Conservation (phyloP, 2,113 vertebrate genomes). For the Rattus rattus region DNA sequence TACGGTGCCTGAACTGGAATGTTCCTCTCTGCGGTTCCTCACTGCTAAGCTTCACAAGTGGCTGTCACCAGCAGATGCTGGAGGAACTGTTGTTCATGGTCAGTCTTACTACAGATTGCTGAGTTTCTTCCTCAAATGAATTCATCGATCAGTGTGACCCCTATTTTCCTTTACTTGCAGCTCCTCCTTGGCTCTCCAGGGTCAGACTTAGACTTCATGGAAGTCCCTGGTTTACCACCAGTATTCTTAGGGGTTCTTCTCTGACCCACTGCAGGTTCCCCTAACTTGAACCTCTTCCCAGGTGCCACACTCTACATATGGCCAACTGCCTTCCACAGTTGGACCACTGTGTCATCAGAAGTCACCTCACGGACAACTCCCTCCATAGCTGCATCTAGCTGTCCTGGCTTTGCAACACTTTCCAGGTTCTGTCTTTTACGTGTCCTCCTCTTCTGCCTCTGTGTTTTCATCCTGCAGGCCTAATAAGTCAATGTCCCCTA, state of each 20-base stretch:
- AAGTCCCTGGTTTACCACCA: background rate
- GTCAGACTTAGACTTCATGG: background rate
- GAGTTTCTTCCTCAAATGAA: background rate
- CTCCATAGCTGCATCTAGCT: rapidly evolving
- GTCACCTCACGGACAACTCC: background rate
- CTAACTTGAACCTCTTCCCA: background rate
- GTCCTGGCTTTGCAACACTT: rapidly evolving
- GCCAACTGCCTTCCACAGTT: background rate
- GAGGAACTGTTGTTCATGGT: background rate
- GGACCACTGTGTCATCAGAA: background rate
- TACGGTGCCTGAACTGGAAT: rapidly evolving
- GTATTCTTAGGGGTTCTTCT: background rate
- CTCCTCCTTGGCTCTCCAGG: background rate
- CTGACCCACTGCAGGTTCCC: background rate
- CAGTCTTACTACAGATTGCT: background rate
- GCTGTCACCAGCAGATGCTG: background rate
- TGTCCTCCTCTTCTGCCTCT: background rate
- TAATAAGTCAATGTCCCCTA: background rate
- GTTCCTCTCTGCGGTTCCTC: background rate
- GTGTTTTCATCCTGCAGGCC: background rate
- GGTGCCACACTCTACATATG: background rate
- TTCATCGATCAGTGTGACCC: background rate
- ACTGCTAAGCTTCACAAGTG: background rate
- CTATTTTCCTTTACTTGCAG: background rate
- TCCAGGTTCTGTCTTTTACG: background rate